Conservation (phyloP, 2,113 vertebrate genomes). For the Cynoglossus semilaevis region DNA sequence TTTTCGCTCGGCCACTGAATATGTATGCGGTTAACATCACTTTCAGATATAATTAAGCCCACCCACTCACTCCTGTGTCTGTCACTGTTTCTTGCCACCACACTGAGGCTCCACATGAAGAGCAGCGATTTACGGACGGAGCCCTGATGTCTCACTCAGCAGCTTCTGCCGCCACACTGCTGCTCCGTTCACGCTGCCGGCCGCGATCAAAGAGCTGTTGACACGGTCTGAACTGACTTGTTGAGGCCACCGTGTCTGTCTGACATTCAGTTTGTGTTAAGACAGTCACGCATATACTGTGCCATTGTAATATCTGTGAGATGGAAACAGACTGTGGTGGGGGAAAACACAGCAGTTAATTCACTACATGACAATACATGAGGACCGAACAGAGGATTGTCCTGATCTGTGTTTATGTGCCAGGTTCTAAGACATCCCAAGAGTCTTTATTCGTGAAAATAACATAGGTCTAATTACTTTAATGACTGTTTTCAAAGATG, state of each 20-base stretch:
- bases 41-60: constrained; percentile 56
- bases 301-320: constrained; percentile 32
- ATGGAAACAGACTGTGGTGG: constrained; percentile 27
- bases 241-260: constrained; percentile 38
- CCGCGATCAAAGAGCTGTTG: constrained; percentile 48
- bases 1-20: constrained; percentile 28
- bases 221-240: constrained; percentile 44
- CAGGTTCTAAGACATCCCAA: too few species aligned
- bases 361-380: constrained; percentile 1
- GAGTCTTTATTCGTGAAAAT: too few species aligned
- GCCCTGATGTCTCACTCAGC: constrained; percentile 44
- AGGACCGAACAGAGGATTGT: too few species aligned
- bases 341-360: constrained; percentile 8
- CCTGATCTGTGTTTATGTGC: too few species aligned
- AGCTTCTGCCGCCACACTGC: constrained; percentile 27
- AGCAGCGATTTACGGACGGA: constrained; percentile 37
- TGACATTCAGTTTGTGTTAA: constrained; percentile 41
- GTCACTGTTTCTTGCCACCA: constrained; percentile 34
- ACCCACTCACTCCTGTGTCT: constrained; percentile 27
- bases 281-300: constrained; percentile 24
- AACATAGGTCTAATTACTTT: too few species aligned
- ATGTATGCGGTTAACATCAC: constrained; percentile 54
- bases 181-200: constrained; percentile 34
- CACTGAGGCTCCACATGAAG: constrained; percentile 31
- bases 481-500: too few species aligned